Conservation (phyloP, 1,140 invertebrate species). For the Mylabris phalerata region DNA sequence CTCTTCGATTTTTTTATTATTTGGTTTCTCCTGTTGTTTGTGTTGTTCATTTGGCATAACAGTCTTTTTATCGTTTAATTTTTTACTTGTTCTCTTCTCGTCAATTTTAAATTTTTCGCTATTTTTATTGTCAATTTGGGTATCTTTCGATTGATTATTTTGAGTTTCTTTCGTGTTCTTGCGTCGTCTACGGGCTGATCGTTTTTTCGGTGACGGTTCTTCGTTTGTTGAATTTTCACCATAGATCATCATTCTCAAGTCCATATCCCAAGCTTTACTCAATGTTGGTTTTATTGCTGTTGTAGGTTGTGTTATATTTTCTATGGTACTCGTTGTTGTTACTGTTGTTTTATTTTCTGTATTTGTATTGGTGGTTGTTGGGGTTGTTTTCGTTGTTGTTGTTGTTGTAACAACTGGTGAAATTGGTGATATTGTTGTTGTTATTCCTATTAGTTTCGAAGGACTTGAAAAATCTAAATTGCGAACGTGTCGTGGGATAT, state of each 20-base stretch:
- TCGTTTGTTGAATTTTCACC: background rate
- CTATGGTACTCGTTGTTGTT: background rate
- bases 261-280: slow-evolving; percentile 7
- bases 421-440: too few relatives aligned
- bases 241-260: slow-evolving; percentile 1
- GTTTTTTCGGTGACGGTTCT: background rate
- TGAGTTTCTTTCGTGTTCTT: background rate
- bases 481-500: slow-evolving; percentile 19
- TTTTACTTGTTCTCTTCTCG: slow-evolving; percentile 7
- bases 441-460: slow-evolving; percentile 6
- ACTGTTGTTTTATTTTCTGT: too few relatives aligned
- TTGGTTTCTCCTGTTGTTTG: background rate
- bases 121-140: slow-evolving; percentile 16
- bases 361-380: background rate
- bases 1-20: background rate
- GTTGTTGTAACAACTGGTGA: background rate
- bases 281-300: background rate
- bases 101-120: slow-evolving; percentile 19
- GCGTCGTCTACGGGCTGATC: background rate
- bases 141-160: slow-evolving; percentile 6
- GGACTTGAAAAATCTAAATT: slow-evolving; percentile 31
- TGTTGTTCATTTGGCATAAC: background rate
- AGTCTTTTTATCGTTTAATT: slow-evolving; percentile 7
- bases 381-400: background rate
- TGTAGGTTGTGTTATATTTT: background rate